phyloP scores from a whole-genome alignment of 2,888 invertebrate species.

The Brenthis daphne region DNA sequence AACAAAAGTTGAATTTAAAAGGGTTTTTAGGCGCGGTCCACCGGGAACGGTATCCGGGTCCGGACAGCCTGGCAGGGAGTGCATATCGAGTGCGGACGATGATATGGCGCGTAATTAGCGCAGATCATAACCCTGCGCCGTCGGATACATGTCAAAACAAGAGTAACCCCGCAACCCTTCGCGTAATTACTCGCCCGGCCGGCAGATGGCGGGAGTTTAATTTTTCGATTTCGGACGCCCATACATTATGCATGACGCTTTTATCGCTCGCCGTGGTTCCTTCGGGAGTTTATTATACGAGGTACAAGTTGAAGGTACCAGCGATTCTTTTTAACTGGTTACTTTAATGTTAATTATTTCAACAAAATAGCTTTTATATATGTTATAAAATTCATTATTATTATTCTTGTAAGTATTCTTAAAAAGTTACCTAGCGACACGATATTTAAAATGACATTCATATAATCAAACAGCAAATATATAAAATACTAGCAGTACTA shows the following conservation, averaged over 20 bases:
- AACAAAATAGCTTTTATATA: no score
- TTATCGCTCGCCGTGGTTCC: slow-evolving; percentile 78
- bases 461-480: no score
- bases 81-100: slow-evolving; percentile 31
- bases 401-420: no score
- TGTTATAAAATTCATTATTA: no score
- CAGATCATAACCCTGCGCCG: slow-evolving; percentile 59
- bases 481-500: no score
- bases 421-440: no score
- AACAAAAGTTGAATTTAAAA: slow-evolving; percentile 42
- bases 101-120: slow-evolving; percentile 59
- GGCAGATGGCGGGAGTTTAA: slow-evolving; percentile 79
- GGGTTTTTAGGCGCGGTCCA: slow-evolving; percentile 41
- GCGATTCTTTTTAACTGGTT: slow-evolving; percentile 37
- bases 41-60: slow-evolving; percentile 30
- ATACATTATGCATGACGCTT: slow-evolving; percentile 80
- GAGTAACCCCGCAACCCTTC: slow-evolving; percentile 47
- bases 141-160: slow-evolving; percentile 58
- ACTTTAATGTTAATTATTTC: not conserved
- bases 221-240: slow-evolving; percentile 80
- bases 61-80: not conserved
- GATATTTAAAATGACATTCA: no score
- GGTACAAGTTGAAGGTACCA: slow-evolving; percentile 41
- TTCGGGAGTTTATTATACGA: slow-evolving; percentile 61
- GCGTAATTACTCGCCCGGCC: slow-evolving; percentile 63